A percentile compares a stretch with the other conserved stretches of the same genome.
Evolutionary conservation across 2,797 vertebrate species (phyloP).

Genomic region (Macroramphosus scolopax): DNA sequence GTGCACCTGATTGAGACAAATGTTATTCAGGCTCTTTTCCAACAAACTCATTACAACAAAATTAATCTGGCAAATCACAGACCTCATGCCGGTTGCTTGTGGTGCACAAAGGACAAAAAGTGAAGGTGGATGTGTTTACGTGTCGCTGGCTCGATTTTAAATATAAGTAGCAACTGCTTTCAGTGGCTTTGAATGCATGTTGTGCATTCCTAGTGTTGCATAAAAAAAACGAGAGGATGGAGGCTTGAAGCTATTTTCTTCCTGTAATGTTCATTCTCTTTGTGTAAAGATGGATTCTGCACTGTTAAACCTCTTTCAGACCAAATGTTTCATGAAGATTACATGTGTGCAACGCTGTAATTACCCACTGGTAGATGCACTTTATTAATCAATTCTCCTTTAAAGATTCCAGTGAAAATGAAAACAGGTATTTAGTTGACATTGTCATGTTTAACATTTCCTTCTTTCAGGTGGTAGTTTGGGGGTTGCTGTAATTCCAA

Average conservation of each 20-base stretch:
- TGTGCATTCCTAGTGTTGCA: conserved; percentile 48
- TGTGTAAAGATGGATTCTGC: conserved; percentile 32
- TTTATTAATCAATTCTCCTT: not conserved
- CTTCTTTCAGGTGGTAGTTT: conserved; percentile 37
- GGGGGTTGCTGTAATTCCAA: conserved; percentile 57
- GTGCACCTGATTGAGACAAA: conserved; percentile 34
- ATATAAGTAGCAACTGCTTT: conserved; percentile 57
- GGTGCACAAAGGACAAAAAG: conserved; percentile 45
- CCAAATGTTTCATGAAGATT: conserved; percentile 24
- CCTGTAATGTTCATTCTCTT: conserved; percentile 22
- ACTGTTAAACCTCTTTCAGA: conserved; percentile 15
- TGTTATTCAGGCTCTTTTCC: conserved; percentile 31
- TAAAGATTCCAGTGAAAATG: too few species aligned
- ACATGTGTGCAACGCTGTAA: conserved; percentile 21
- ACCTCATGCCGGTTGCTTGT: conserved; percentile 45
- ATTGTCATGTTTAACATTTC: conserved; percentile 45
- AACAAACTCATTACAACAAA: conserved; percentile 52
- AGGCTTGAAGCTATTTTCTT: conserved; percentile 17
- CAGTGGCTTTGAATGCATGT: conserved; percentile 46
- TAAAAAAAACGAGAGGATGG: conserved; percentile 32
- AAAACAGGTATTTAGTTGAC: too few species aligned
- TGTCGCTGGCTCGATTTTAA: conserved; percentile 61
- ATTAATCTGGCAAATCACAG: conserved; percentile 50
- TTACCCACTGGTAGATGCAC: conserved; percentile 9
- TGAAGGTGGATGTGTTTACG: conserved; percentile 59